Percentiles rank a stretch among this genome's conserved stretches.
Evolutionary conservation across 2,888 invertebrate genomes (phyloP).

Genomic region (Malthinus flaveolus): DNA sequence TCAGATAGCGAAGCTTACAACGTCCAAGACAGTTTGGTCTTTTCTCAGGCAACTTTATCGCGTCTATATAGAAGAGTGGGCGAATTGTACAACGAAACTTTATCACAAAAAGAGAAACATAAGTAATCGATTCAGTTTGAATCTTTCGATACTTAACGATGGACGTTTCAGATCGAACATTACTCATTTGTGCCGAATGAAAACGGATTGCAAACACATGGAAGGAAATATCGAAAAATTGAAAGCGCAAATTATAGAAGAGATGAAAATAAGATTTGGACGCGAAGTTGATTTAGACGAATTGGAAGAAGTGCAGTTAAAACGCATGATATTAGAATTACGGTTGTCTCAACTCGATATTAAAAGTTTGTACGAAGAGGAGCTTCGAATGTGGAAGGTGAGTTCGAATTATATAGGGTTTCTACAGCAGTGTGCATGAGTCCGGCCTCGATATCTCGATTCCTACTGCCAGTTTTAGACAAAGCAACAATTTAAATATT

Average conservation of each 20-base stretch:
- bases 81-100: conserved; percentile 67
- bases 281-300: conserved; percentile 57
- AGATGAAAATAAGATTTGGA: conserved; percentile 63
- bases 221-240: conserved; percentile 60
- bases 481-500: too few relatives aligned
- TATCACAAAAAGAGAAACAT: conserved; percentile 63
- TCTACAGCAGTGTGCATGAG: too few relatives aligned
- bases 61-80: conserved; percentile 65
- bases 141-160: background rate
- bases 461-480: too few relatives aligned
- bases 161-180: conserved; percentile 62
- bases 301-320: conserved; percentile 58
- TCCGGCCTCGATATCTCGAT: too few relatives aligned
- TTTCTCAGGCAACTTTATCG: conserved; percentile 63
- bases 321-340: conserved; percentile 59
- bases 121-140: conserved; percentile 52
- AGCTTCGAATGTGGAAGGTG: conserved; percentile 53
- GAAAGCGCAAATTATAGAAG: conserved; percentile 58
- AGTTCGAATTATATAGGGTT: background rate
- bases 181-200: conserved; percentile 70
- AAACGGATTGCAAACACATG: conserved; percentile 71
- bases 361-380: conserved; percentile 52
- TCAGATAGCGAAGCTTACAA: conserved; percentile 46
- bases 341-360: conserved; percentile 58
- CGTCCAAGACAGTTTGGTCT: conserved; percentile 62